Evolutionary conservation across 2,113 vertebrate species (phyloP).

Genomic region (Heterotis niloticus): DNA sequence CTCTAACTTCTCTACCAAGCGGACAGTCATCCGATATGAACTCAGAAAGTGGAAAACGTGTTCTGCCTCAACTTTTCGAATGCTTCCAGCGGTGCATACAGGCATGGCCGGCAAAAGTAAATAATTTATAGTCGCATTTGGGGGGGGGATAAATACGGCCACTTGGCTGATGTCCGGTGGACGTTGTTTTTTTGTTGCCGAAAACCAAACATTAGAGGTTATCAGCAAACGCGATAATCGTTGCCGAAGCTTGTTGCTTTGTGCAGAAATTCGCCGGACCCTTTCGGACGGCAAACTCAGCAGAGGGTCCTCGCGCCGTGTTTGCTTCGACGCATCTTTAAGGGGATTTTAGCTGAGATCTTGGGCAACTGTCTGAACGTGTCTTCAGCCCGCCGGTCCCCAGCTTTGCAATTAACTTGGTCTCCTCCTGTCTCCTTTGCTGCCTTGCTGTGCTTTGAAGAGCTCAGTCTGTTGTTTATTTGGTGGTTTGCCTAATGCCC

Average conservation of each 20-base stretch:
- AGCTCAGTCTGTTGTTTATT: slow-evolving; percentile 28
- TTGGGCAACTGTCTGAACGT: slow-evolving; percentile 8
- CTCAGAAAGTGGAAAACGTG: background rate
- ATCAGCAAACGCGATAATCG: slow-evolving; percentile 2
- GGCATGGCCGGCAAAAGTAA: background rate
- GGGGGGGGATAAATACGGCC: background rate
- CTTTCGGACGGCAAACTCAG: background rate
- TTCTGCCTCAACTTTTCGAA: background rate
- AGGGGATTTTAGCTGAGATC: background rate
- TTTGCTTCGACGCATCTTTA: background rate
- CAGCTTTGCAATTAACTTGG: slow-evolving; percentile 25
- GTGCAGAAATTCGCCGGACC: no score
- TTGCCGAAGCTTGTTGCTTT: no score
- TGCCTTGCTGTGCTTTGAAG: slow-evolving; percentile 13
- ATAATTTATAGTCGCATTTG: background rate
- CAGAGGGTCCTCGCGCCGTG: background rate
- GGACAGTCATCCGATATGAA: background rate
- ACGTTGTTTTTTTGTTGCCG: background rate
- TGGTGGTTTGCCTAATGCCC: slow-evolving; percentile 28
- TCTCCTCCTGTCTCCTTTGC: slow-evolving; percentile 7
- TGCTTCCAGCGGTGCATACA: background rate
- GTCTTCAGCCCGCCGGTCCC: background rate
- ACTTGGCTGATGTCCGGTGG: background rate
- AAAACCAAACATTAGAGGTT: background rate
- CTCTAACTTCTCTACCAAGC: background rate